A percentile compares a stretch with the other conserved stretches of the same genome.
Evolutionary conservation across 2,888 invertebrate species (phyloP).

Genomic region (Netelia virgata): DNA sequence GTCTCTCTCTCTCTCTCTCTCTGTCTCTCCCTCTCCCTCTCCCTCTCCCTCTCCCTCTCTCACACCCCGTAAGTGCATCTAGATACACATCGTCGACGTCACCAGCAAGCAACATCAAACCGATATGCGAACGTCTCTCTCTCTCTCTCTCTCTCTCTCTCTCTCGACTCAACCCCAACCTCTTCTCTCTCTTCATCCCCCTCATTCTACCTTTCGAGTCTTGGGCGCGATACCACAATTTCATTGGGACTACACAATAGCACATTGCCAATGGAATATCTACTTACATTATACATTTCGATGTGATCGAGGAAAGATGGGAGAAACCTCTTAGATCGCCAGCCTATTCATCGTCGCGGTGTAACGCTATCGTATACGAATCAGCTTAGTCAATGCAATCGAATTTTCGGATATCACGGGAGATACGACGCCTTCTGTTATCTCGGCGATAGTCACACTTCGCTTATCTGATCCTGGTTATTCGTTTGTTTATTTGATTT

Average conservation of each 20-base stretch:
- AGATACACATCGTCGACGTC: slow-evolving; percentile 44
- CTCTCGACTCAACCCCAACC: background rate
- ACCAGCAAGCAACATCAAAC: slow-evolving; percentile 35
- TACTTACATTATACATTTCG: background rate
- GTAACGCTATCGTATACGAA: background rate
- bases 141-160: slow-evolving; percentile 34
- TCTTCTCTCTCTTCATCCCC: slow-evolving; percentile 21
- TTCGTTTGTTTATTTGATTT: background rate
- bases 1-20: slow-evolving; percentile 9
- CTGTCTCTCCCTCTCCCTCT: background rate
- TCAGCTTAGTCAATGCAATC: background rate
- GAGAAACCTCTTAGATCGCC: slow-evolving; percentile 26
- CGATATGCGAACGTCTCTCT: slow-evolving; percentile 18
- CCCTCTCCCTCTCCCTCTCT: slow-evolving; percentile 17
- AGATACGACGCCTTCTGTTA: background rate
- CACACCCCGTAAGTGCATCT: slow-evolving; percentile 6
- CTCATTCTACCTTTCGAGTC: background rate
- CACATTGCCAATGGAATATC: background rate
- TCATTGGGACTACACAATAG: slow-evolving; percentile 12
- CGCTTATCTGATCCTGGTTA: background rate
- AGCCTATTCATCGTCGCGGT: background rate
- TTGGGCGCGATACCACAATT: slow-evolving; percentile 44
- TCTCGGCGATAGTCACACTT: background rate
- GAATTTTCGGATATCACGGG: background rate
- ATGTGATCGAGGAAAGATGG: slow-evolving; percentile 9